Evolutionary conservation across 2,797 vertebrate species (phyloP).

Genomic region (Diplodus puntazzo): DNA sequence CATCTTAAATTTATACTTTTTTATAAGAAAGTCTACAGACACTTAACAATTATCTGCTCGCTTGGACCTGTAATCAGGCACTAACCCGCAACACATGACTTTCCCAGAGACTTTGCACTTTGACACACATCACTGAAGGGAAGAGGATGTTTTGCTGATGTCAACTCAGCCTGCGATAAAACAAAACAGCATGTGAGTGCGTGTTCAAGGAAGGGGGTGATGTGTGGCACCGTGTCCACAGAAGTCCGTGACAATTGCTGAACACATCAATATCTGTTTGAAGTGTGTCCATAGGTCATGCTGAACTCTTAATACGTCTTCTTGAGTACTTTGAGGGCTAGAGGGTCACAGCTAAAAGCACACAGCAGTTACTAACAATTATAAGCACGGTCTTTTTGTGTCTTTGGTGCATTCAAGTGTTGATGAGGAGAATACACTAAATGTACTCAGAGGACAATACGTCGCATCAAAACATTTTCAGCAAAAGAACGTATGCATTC

Average conservation of each 20-base stretch:
- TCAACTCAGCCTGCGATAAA: background rate
- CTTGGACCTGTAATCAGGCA: background rate
- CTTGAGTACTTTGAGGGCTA: background rate
- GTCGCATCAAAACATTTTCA: background rate
- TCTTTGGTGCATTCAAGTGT: background rate
- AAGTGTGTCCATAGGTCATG: background rate
- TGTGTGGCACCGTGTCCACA: background rate
- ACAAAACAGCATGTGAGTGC: background rate
- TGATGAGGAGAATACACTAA: background rate
- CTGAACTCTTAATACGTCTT: background rate
- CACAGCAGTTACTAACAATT: background rate
- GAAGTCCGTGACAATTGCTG: slow-evolving; percentile 5
- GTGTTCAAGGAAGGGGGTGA: background rate
- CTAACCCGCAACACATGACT: slow-evolving; percentile 17
- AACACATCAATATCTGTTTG: background rate
- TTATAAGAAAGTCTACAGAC: background rate
- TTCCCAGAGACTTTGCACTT: background rate
- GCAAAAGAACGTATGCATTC: background rate
- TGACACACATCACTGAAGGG: slow-evolving; percentile 26
- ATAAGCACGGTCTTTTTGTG: background rate
- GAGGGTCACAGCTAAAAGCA: background rate
- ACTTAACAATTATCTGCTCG: background rate
- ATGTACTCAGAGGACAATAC: background rate
- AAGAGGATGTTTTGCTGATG: slow-evolving; percentile 31
- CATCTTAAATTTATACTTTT: no score